Conservation (phyloP, 2,797 vertebrate species). For the Lindbergichthys nudifrons region DNA sequence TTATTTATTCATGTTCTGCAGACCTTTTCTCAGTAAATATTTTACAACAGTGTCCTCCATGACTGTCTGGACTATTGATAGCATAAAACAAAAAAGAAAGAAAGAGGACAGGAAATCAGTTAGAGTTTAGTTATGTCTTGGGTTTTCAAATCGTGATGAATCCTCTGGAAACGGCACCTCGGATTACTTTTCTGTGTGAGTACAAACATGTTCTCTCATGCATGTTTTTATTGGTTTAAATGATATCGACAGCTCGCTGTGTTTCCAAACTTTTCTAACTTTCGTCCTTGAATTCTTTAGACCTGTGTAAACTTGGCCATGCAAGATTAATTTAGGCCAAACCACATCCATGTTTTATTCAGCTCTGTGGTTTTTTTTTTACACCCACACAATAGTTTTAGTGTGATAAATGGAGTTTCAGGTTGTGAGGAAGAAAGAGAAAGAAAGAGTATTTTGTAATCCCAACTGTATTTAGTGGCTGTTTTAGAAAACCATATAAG, state of each 20-base stretch:
- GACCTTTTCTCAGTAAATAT: background rate
- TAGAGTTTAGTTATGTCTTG: background rate
- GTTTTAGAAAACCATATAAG: background rate
- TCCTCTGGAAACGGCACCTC: slow-evolving; percentile 8
- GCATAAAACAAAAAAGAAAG: background rate
- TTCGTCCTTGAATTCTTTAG: slow-evolving; percentile 40
- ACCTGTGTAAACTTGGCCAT: slow-evolving; percentile 59
- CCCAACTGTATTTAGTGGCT: background rate
- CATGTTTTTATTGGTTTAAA: slow-evolving; percentile 18
- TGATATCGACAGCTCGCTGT: slow-evolving; percentile 10
- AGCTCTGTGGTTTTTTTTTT: slow-evolving; percentile 12
- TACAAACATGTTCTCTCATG: slow-evolving; percentile 20
- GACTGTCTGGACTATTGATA: background rate
- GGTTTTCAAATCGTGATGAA: slow-evolving; percentile 10
- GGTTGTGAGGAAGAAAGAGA: background rate
- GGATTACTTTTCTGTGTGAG: slow-evolving; percentile 5
- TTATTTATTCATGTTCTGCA: background rate
- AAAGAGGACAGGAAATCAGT: background rate
- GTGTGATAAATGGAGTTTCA: slow-evolving; percentile 31
- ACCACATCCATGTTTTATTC: slow-evolving; percentile 66
- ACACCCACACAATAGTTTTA: slow-evolving; percentile 12
- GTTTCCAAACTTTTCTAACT: slow-evolving; percentile 22
- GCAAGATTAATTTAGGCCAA: slow-evolving; percentile 68
- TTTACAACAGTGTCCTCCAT: background rate
- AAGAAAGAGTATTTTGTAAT: slow-evolving; percentile 1